These are phyloP conservation scores for Abrostola tripartita DNA, from an alignment of 2,888 invertebrate genomes.

Conservation along the genomic window DNA sequence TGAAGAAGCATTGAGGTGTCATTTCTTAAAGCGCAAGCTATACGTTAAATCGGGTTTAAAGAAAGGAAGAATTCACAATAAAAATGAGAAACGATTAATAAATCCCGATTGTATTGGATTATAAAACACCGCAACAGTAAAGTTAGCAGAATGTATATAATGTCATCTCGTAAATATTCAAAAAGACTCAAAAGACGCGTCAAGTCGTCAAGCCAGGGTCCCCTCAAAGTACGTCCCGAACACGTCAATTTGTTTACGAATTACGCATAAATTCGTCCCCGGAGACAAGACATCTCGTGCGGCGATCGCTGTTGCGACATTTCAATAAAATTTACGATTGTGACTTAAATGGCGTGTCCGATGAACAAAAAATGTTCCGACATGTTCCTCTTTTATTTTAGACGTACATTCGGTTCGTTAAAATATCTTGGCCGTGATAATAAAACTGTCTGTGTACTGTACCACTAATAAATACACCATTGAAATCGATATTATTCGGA, in stretches of 20 bases:
- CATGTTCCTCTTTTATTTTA: slow-evolving; percentile 85
- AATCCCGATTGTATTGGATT: slow-evolving; percentile 29
- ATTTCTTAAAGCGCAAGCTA: slow-evolving; percentile 77
- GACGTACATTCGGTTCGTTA: slow-evolving; percentile 83
- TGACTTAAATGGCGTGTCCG: slow-evolving; percentile 87
- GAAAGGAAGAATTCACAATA: slow-evolving; percentile 62
- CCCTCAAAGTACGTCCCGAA: slow-evolving; percentile 80
- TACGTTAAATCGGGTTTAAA: slow-evolving; percentile 67
- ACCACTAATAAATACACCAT: slow-evolving; percentile 74
- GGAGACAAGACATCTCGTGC: slow-evolving; percentile 86
- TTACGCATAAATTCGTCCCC: slow-evolving; percentile 88
- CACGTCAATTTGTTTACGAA: slow-evolving; percentile 88
- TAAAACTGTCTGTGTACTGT: slow-evolving; percentile 81
- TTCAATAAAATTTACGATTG: slow-evolving; percentile 89
- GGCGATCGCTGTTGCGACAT: slow-evolving; percentile 87
- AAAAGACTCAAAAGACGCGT: slow-evolving; percentile 79
- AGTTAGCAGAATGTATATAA: slow-evolving; percentile 66
- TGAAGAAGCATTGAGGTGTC: slow-evolving; percentile 80
- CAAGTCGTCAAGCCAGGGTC: slow-evolving; percentile 79
- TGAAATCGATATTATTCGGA: slow-evolving; percentile 74
- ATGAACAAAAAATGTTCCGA: slow-evolving; percentile 83
- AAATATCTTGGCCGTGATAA: slow-evolving; percentile 83
- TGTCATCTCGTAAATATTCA: slow-evolving; percentile 69
- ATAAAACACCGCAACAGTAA: slow-evolving; percentile 59
- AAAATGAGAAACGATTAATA: slow-evolving; percentile 44